phyloP scores from a whole-genome alignment of 1,140 invertebrate species.

The Drosophila orosa region DNA sequence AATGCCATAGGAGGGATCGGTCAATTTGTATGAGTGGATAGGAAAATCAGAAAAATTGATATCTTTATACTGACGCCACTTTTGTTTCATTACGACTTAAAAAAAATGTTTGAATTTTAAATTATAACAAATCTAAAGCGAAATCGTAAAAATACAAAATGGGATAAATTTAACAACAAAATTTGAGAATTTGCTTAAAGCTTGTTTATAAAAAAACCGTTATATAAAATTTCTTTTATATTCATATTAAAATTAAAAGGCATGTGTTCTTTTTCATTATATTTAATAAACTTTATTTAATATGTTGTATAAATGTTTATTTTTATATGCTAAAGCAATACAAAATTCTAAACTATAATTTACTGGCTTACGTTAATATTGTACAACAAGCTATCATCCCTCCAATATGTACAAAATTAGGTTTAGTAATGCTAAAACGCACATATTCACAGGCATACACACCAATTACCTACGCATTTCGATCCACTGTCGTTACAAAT shows the following conservation, averaged over 20 bases:
- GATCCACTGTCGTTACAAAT: conserved; percentile 14
- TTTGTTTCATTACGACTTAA: too few species aligned
- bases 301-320: conserved; percentile 36
- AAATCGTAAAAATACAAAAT: too few species aligned
- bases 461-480: conserved; percentile 14
- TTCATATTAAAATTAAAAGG: neutral
- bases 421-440: conserved; percentile 66
- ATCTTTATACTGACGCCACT: too few species aligned
- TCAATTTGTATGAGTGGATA: too few species aligned
- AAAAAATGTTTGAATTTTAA: too few species aligned
- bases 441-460: conserved; percentile 48
- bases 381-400: conserved; percentile 24
- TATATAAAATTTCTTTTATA: too few species aligned
- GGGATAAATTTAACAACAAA: too few species aligned
- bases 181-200: too few species aligned
- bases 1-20: too few species aligned
- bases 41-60: too few species aligned
- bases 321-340: conserved; percentile 64
- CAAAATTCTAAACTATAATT: conserved; percentile 64
- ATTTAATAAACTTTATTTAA: conserved; percentile 39
- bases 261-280: neutral
- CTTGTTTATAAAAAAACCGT: too few species aligned
- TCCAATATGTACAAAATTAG: conserved; percentile 52
- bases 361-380: conserved; percentile 55
- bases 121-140: too few species aligned